Evolutionary conservation across 64 coral and sea anemone genomes (phyloP).

Genomic region (Montipora cactus): DNA sequence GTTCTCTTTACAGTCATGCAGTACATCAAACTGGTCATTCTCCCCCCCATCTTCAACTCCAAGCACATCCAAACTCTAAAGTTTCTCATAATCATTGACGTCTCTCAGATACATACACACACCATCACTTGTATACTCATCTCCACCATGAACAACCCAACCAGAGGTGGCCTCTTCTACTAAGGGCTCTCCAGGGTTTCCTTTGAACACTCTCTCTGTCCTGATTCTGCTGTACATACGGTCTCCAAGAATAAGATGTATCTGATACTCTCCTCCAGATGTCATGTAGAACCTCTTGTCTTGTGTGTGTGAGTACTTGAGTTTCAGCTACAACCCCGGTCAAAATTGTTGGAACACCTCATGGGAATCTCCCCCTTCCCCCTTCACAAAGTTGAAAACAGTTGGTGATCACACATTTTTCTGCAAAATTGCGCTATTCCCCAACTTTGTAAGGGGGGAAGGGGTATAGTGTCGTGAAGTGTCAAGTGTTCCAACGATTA

Average conservation of each 20-base stretch:
- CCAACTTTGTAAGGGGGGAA: too few relatives aligned
- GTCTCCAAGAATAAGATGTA: slow-evolving; percentile 3
- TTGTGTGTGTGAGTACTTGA: too few relatives aligned
- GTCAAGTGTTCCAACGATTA: too few relatives aligned
- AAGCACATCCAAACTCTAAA: slow-evolving; percentile 43
- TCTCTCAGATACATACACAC: background rate
- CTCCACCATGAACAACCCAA: slow-evolving; percentile 51
- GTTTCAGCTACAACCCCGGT: too few relatives aligned
- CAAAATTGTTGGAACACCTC: too few relatives aligned
- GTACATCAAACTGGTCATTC: slow-evolving; percentile 19
- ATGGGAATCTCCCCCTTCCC: too few relatives aligned
- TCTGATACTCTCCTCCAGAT: background rate
- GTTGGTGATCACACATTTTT: too few relatives aligned
- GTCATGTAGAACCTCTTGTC: too few relatives aligned
- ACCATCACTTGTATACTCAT: background rate
- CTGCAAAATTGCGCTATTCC: too few relatives aligned
- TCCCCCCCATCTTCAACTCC: slow-evolving; percentile 27
- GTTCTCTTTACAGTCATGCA: slow-evolving; percentile 23
- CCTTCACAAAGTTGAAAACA: too few relatives aligned
- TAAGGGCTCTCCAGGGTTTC: slow-evolving; percentile 38
- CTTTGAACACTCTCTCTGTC: slow-evolving; percentile 2
- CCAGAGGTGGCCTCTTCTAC: slow-evolving; percentile 38
- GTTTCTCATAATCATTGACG: slow-evolving; percentile 18
- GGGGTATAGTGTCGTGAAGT: too few relatives aligned
- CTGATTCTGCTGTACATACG: too few relatives aligned